These are phyloP conservation scores for Pseudomyrmex sp. DNA, from an alignment of 1,140 invertebrate genomes.

Conservation along the genomic window DNA sequence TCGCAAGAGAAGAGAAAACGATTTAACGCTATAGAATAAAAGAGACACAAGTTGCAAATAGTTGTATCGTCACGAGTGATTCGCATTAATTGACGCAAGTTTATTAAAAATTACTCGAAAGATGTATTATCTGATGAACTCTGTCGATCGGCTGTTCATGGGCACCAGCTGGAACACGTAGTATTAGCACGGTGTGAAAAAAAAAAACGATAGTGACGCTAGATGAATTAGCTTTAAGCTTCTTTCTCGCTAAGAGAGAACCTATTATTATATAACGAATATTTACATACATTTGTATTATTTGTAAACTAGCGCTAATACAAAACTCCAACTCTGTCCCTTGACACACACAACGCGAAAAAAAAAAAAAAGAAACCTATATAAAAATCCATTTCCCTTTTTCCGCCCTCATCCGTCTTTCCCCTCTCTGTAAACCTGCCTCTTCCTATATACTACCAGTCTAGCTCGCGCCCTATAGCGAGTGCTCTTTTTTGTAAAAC, in stretches of 20 bases:
- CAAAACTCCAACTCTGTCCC: slow-evolving; percentile 83
- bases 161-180: slow-evolving; percentile 74
- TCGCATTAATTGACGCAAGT: background rate
- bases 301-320: slow-evolving; percentile 84
- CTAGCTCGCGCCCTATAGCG: slow-evolving; percentile 60
- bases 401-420: background rate
- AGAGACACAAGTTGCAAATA: background rate
- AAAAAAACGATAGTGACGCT: slow-evolving; percentile 80
- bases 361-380: slow-evolving; percentile 31
- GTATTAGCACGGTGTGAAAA: slow-evolving; percentile 79
- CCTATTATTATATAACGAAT: slow-evolving; percentile 82
- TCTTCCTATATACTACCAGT: slow-evolving; percentile 36
- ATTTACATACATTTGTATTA: slow-evolving; percentile 85
- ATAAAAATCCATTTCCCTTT: slow-evolving; percentile 32
- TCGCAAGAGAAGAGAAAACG: background rate
- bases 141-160: slow-evolving; percentile 66
- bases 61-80: background rate
- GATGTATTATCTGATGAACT: background rate
- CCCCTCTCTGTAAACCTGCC: slow-evolving; percentile 4
- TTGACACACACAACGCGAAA: slow-evolving; percentile 73
- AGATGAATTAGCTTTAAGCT: slow-evolving; percentile 81
- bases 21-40: slow-evolving; percentile 27
- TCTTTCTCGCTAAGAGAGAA: slow-evolving; percentile 76
- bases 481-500: slow-evolving; percentile 54
- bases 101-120: slow-evolving; percentile 1